A percentile compares a stretch with the other conserved stretches of the same genome.
These are phyloP conservation scores for Gymnocheta viridis DNA, from an alignment of 2,888 invertebrate species.

Conservation along the genomic window DNA sequence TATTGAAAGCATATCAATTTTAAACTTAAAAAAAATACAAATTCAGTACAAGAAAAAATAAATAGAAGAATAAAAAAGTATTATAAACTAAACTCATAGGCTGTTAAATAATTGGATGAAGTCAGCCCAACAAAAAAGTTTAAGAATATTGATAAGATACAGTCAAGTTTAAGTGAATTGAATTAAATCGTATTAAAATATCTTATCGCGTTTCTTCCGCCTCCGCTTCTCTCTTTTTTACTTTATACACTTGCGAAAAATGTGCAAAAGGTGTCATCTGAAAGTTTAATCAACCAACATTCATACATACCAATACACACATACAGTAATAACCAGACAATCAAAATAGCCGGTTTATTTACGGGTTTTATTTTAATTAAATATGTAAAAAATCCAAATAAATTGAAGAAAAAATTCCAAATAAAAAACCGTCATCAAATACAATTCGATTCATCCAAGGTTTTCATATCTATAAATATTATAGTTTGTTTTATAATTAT, in stretches of 20 bases:
- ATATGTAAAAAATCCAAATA: neutral
- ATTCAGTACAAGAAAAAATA: neutral
- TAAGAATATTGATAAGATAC: constrained; percentile 28
- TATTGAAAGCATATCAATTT: too few relatives aligned
- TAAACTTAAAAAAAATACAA: neutral
- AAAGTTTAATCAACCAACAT: constrained; percentile 16
- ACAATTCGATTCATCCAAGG: neutral
- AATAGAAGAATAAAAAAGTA: constrained; percentile 1
- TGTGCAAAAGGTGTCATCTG: neutral
- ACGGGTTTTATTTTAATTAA: constrained; percentile 13
- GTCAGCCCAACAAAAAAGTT: neutral
- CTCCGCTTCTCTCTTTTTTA: neutral
- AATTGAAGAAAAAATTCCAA: neutral
- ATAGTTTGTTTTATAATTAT: neutral
- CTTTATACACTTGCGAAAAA: constrained; percentile 10
- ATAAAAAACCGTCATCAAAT: neutral
- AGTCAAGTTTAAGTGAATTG: neutral
- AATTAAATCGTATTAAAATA: neutral
- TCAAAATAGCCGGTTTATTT: constrained; percentile 25
- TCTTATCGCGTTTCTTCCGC: neutral
- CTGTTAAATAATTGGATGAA: constrained; percentile 6
- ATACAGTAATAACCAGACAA: neutral
- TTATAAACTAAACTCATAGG: neutral
- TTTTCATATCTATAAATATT: neutral
- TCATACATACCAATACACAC: neutral